A percentile compares a stretch with the other conserved stretches of the same genome.
phyloP scores from a whole-genome alignment of 1,140 invertebrate genomes.

The Zaprionus taronus region DNA sequence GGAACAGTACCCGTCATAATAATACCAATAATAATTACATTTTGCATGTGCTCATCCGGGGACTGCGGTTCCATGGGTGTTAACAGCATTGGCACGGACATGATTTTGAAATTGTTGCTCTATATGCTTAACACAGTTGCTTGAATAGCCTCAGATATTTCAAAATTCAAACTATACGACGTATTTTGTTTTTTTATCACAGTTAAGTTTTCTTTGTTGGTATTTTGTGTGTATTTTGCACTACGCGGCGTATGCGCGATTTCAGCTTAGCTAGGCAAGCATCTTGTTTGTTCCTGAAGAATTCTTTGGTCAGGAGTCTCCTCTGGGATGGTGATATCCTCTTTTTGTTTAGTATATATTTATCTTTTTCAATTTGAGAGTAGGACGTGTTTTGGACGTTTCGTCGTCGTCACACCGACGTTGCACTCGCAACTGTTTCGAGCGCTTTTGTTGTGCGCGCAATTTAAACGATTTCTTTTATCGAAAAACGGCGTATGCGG shows the following conservation, averaged over 20 bases:
- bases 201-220: slow-evolving; percentile 50
- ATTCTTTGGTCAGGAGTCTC: slow-evolving; percentile 15
- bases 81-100: slow-evolving; percentile 71
- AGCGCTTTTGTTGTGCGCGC: slow-evolving; percentile 76
- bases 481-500: slow-evolving; percentile 59
- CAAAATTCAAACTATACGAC: too few relatives aligned
- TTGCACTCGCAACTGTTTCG: slow-evolving; percentile 75
- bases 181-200: slow-evolving; percentile 54
- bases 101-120: slow-evolving; percentile 16
- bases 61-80: slow-evolving; percentile 63
- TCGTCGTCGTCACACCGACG: slow-evolving; percentile 61
- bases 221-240: slow-evolving; percentile 46
- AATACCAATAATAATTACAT: slow-evolving; percentile 61
- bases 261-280: slow-evolving; percentile 55
- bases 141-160: slow-evolving; percentile 1
- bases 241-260: slow-evolving; percentile 68
- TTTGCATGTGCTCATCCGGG: slow-evolving; percentile 71
- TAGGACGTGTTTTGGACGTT: slow-evolving; percentile 58
- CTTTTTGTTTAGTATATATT: slow-evolving; percentile 1
- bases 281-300: slow-evolving; percentile 51
- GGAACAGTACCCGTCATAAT: background rate
- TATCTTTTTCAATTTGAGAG: slow-evolving; percentile 6
- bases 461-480: slow-evolving; percentile 83
- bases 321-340: background rate
- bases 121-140: background rate